These are phyloP conservation scores for Megalonaias nervosa DNA, from an alignment of 1,140 invertebrate species.

Conservation along the genomic window DNA sequence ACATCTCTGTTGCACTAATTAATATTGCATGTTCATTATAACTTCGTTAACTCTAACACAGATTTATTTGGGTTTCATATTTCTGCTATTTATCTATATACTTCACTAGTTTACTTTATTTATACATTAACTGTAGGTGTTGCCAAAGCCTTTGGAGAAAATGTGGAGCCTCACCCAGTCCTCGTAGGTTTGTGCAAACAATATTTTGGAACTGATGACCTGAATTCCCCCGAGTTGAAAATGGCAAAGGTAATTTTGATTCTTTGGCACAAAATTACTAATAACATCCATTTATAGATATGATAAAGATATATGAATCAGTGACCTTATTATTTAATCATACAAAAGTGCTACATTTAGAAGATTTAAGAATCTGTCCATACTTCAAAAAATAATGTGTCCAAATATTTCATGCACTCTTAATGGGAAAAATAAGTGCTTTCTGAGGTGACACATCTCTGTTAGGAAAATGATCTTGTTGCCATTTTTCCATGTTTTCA, in stretches of 20 bases:
- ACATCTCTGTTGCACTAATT: not conserved
- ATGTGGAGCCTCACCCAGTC: slow-evolving; percentile 75
- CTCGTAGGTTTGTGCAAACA: slow-evolving; percentile 76
- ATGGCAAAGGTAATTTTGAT: slow-evolving; percentile 67
- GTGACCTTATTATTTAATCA: too few relatives aligned
- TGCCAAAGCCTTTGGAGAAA: slow-evolving; percentile 80
- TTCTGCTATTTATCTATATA: not conserved
- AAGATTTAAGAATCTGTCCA: too few relatives aligned
- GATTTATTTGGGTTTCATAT: not conserved
- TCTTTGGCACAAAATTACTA: too few relatives aligned
- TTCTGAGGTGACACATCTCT: too few relatives aligned
- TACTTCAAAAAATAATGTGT: too few relatives aligned
- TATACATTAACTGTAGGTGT: slow-evolving; percentile 67
- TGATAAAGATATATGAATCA: too few relatives aligned
- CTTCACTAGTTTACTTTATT: not conserved
- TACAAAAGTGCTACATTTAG: too few relatives aligned
- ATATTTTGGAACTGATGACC: slow-evolving; percentile 68
- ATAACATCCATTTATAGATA: too few relatives aligned
- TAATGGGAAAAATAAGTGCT: too few relatives aligned
- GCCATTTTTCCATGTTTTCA: too few relatives aligned
- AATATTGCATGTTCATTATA: not conserved
- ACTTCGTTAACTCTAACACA: not conserved
- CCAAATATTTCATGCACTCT: too few relatives aligned
- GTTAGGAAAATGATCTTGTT: too few relatives aligned
- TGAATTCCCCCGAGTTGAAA: slow-evolving; percentile 73